A percentile compares a stretch with the other conserved stretches of the same genome.
Evolutionary conservation across 2,113 vertebrate species (phyloP).

Genomic region (Gymnarchus niloticus): DNA sequence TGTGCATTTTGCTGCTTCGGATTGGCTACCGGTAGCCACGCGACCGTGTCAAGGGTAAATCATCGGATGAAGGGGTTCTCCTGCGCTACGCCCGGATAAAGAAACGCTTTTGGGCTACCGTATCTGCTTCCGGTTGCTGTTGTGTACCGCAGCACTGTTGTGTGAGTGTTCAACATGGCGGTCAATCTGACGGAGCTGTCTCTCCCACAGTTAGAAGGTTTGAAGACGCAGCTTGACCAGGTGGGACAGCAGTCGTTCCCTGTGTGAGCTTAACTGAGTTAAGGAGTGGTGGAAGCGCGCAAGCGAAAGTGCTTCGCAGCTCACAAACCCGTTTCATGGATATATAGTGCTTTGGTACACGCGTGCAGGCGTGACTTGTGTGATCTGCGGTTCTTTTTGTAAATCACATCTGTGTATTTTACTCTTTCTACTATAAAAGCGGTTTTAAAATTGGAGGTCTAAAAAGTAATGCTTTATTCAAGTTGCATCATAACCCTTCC

Average conservation of each 20-base stretch:
- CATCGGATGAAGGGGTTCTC: background rate
- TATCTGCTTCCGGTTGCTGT: constrained; percentile 22
- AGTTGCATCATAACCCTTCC: background rate
- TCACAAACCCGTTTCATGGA: background rate
- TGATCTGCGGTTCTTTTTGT: background rate
- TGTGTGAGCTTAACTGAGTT: background rate
- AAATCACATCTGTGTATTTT: background rate
- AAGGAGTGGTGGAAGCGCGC: background rate
- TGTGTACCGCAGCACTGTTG: background rate
- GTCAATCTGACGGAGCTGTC: constrained; percentile 79
- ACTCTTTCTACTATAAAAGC: background rate
- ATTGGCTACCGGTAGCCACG: too few relatives aligned
- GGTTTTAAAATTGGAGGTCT: background rate
- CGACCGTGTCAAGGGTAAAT: too few relatives aligned
- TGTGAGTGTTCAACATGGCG: constrained; percentile 70
- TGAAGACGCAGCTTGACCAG: constrained; percentile 84
- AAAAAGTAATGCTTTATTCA: background rate
- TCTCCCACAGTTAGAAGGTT: constrained; percentile 77
- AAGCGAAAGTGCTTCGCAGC: background rate
- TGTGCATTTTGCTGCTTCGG: too few relatives aligned
- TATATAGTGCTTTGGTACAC: background rate
- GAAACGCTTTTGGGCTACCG: background rate
- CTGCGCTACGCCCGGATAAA: background rate
- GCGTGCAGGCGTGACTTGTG: background rate
- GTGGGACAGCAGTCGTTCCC: constrained; percentile 41